Evolutionary conservation across 2,797 vertebrate genomes (phyloP).

Genomic region (Rhodeus uyekii): DNA sequence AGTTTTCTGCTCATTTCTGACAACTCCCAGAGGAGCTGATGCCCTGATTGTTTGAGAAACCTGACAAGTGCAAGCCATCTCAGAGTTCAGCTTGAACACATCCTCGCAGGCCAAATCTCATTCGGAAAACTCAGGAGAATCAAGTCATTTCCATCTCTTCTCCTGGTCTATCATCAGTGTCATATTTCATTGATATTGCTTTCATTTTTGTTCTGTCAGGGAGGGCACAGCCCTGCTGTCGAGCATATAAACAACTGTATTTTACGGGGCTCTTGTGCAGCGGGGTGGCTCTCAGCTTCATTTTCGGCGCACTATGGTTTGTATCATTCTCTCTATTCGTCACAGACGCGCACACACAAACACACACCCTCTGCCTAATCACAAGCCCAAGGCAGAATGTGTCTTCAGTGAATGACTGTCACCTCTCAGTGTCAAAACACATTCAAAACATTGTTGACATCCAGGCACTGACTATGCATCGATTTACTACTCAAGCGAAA

Average conservation of each 20-base stretch:
- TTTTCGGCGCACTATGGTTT: conserved; percentile 34
- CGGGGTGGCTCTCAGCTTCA: conserved; percentile 47
- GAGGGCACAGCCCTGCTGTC: conserved; percentile 56
- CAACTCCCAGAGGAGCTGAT: conserved; percentile 47
- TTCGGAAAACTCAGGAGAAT: conserved; percentile 60
- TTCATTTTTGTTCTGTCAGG: conserved; percentile 64
- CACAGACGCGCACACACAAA: conserved; percentile 19
- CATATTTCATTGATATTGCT: conserved; percentile 66
- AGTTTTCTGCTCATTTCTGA: conserved; percentile 52
- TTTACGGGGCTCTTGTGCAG: conserved; percentile 51
- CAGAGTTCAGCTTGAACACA: conserved; percentile 51
- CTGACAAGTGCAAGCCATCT: conserved; percentile 56
- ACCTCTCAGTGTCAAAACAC: conserved; percentile 51
- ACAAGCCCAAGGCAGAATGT: conserved; percentile 37
- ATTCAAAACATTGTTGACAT: conserved; percentile 48
- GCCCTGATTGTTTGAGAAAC: conserved; percentile 60
- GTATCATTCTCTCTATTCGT: conserved; percentile 29
- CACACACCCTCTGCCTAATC: conserved; percentile 2
- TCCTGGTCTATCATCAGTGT: conserved; percentile 60
- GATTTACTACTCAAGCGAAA: conserved; percentile 54
- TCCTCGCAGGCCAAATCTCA: conserved; percentile 44
- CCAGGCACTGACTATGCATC: conserved; percentile 44
- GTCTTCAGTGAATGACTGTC: conserved; percentile 52
- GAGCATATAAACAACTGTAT: conserved; percentile 61
- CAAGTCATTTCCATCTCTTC: conserved; percentile 61